Base-by-base conservation (phyloP, 1,140 invertebrate species). In the Prorops nasuta region DNA sequence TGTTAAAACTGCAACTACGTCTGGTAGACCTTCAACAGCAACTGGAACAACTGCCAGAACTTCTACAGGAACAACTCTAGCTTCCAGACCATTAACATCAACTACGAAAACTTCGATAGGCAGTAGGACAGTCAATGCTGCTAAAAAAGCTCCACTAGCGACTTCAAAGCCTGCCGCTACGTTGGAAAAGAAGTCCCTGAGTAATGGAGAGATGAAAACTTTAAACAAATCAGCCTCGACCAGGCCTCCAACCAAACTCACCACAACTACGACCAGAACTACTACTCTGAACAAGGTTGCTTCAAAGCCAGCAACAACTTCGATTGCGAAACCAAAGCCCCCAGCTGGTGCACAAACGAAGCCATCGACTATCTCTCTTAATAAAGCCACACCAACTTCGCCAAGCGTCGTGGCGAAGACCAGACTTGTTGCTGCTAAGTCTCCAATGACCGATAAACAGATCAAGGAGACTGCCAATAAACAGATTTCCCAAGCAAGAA, bases 391-490 rank as follows among this genome's bases (percentile, higher is more conserved):
- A n/a, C n/a, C n/a, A n/a, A n/a, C n/a, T n/a, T n/a, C n/a, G n/a
- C n/a, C n/a, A n/a, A n/a, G n/a, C n/a, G n/a, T n/a, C n/a, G n/a
- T n/a, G n/a, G 15, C 68, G 1, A 67, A 57, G 43, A 15, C 55
- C 2, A 48, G 54, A 1, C 22, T 35, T 10, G 28, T 41, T 20
- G 2, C 47, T 3, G 35, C 52, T 3, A 78, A 75, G 49, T 63
- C 67, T 1, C 67, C 78, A 0, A 69, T 80, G 48, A 73, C 75
- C 9, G 81, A 84, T 17, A 84, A 83, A 49, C 77, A 82, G 54
- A 76, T 77, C 9, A 84, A 84, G 56, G 81, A 84, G 44, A 79
- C 79, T 19, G 79, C 79, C 1, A 84, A 84, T 47, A 84, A 84
- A 56, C 78, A 80, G 46, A 76, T 83, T 10, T 82, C 80, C 0